phyloP scores from a whole-genome alignment of 2,797 vertebrate species.

The Garrulus glandarius region DNA sequence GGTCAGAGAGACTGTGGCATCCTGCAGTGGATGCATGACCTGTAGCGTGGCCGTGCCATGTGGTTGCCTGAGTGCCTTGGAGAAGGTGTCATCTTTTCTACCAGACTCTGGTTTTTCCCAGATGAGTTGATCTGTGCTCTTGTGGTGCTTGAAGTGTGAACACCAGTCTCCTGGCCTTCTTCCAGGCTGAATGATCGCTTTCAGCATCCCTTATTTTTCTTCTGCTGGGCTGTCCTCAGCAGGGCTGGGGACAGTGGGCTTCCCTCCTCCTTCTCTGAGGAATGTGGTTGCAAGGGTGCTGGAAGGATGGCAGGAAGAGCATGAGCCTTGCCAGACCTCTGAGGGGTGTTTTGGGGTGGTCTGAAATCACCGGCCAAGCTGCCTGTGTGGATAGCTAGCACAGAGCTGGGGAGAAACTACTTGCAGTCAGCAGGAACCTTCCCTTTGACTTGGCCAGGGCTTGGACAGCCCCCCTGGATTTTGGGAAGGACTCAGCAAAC shows the following conservation, averaged over 20 bases:
- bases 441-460: neutral
- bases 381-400: neutral
- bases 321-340: neutral
- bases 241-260: neutral
- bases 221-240: neutral
- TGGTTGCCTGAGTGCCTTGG: neutral
- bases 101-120: neutral
- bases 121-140: neutral
- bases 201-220: neutral
- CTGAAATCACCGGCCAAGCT: neutral
- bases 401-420: neutral
- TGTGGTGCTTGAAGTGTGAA: neutral
- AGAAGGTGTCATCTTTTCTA: neutral
- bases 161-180: conserved; percentile 17
- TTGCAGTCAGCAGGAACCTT: neutral
- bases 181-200: neutral
- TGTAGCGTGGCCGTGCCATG: rapidly evolving
- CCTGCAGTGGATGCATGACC: neutral
- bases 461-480: neutral
- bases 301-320: neutral
- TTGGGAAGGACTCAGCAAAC: neutral
- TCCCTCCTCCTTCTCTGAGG: neutral
- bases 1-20: neutral
- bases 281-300: neutral
- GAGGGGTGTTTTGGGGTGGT: neutral